Evolutionary conservation across 2,888 invertebrate genomes (phyloP).

Genomic region (Microctonus brassicae): DNA sequence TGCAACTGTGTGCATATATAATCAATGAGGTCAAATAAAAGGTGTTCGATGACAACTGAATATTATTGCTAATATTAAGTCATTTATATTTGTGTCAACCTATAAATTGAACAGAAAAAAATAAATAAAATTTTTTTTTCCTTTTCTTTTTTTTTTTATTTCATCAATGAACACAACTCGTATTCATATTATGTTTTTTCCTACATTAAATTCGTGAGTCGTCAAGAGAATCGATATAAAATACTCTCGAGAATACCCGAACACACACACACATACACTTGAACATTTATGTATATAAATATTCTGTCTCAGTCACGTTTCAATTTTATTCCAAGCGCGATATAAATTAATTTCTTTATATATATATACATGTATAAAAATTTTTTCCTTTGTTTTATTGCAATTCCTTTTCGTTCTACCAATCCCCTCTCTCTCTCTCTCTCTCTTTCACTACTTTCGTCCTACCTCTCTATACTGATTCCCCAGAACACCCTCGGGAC

Average conservation of each 20-base stretch:
- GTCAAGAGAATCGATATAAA: constrained; percentile 29
- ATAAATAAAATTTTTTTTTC: too few species aligned
- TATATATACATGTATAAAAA: not conserved
- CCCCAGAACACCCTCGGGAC: constrained; percentile 32
- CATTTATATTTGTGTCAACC: not conserved
- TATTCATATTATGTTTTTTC: not conserved
- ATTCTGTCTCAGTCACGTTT: constrained; percentile 19
- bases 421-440: constrained; percentile 5
- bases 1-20: too few species aligned
- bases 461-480: constrained; percentile 21
- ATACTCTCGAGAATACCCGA: not conserved
- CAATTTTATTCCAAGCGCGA: constrained; percentile 33
- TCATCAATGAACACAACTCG: not conserved
- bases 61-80: not conserved
- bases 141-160: not conserved
- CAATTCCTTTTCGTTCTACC: constrained; percentile 3
- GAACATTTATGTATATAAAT: too few species aligned
- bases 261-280: not conserved
- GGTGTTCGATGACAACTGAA: too few species aligned
- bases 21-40: too few species aligned
- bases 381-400: constrained; percentile 17
- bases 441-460: constrained; percentile 12
- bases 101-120: not conserved
- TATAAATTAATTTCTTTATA: constrained; percentile 33
- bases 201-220: constrained; percentile 14